Percentiles rank a stretch among this genome's conserved stretches.
Evolutionary conservation across 1,140 invertebrate genomes (phyloP).

Genomic region (Apis cerana): DNA sequence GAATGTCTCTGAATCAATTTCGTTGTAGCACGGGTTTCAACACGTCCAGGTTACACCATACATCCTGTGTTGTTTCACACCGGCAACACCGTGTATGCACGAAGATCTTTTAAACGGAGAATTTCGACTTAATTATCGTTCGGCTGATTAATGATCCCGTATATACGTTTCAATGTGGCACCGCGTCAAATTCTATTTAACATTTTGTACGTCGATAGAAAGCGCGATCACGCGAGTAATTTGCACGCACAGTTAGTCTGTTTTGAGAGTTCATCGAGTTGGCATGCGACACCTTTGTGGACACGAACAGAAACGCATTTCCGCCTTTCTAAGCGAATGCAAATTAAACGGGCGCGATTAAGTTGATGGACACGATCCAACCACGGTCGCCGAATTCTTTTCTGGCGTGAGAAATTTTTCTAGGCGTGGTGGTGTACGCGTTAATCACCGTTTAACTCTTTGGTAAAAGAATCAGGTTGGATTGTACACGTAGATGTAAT

Average conservation of each 20-base stretch:
- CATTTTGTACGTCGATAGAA: constrained; percentile 45
- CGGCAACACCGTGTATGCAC: neutral
- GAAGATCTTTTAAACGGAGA: constrained; percentile 2
- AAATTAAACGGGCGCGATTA: constrained; percentile 56
- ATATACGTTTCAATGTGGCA: neutral
- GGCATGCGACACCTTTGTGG: constrained; percentile 28
- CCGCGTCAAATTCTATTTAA: constrained; percentile 35
- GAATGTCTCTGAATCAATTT: constrained; percentile 37
- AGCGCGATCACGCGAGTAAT: constrained; percentile 43
- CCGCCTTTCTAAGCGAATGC: constrained; percentile 67
- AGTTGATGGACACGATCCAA: constrained; percentile 38
- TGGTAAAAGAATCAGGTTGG: neutral
- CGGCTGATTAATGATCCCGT: neutral
- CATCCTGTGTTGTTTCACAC: constrained; percentile 41
- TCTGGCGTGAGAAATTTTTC: constrained; percentile 35
- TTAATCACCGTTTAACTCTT: neutral
- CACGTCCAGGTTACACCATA: constrained; percentile 34
- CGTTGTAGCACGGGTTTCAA: constrained; percentile 21
- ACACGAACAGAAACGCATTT: constrained; percentile 49
- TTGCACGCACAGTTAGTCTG: constrained; percentile 39
- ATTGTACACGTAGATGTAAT: neutral
- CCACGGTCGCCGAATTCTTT: constrained; percentile 35
- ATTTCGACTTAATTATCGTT: constrained; percentile 21
- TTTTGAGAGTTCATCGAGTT: constrained; percentile 37
- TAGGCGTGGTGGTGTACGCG: neutral